phyloP scores from a whole-genome alignment of 35 echinoderm and acorn worm species.

The Lytechinus pictus region DNA sequence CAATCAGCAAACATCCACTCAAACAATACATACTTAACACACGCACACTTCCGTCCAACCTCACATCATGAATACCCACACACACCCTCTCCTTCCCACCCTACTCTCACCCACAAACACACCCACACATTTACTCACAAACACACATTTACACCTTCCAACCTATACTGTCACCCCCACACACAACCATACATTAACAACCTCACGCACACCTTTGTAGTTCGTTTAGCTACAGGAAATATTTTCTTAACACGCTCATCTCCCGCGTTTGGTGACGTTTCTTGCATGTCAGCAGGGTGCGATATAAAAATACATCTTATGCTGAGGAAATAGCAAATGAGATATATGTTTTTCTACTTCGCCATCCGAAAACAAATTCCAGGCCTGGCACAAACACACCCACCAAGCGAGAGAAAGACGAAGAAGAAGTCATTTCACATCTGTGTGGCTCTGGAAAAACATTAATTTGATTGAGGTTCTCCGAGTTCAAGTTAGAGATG shows the following conservation, averaged over 20 bases:
- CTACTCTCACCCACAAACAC: not conserved
- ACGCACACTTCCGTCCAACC: too few species aligned
- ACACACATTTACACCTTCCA: not conserved
- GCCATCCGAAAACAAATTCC: constrained; percentile 40
- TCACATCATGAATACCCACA: too few species aligned
- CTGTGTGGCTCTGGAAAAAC: constrained; percentile 40
- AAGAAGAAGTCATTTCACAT: constrained; percentile 39
- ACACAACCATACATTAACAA: not conserved
- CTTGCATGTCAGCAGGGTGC: not conserved
- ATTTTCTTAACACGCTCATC: not conserved
- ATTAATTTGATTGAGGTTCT: constrained; percentile 41
- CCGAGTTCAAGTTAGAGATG: constrained; percentile 42
- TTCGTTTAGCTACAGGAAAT: not conserved
- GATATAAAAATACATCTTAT: constrained; percentile 27
- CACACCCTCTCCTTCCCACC: too few species aligned
- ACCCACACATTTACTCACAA: not conserved
- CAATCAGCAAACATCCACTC: too few species aligned
- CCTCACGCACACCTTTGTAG: not conserved
- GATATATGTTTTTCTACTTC: constrained; percentile 46
- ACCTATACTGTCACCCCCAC: not conserved
- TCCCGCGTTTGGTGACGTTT: not conserved
- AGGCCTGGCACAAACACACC: constrained; percentile 45
- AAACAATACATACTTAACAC: too few species aligned
- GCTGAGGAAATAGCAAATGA: not conserved
- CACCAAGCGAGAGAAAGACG: constrained; percentile 40